phyloP scores from a whole-genome alignment of 2,888 invertebrate genomes.

The Pachliopta kotzebuea region DNA sequence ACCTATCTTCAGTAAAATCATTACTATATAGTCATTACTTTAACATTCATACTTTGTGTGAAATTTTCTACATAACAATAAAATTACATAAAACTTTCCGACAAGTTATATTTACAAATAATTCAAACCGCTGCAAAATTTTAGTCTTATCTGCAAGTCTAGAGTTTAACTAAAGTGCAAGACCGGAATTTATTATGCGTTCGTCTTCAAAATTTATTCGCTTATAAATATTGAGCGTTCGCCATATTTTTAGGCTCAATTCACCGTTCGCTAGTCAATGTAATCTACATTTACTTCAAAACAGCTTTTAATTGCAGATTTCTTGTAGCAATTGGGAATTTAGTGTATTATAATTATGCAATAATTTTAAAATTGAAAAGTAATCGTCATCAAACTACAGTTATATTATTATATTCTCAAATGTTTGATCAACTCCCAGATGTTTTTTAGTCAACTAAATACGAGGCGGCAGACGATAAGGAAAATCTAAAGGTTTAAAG shows the following conservation, averaged over 20 bases:
- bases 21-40: too few species aligned
- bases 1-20: too few species aligned
- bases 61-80: not conserved
- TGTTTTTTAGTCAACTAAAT: too few species aligned
- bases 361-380: too few species aligned
- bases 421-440: too few species aligned
- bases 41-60: not conserved
- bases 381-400: too few species aligned
- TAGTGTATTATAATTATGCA: too few species aligned
- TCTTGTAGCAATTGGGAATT: too few species aligned
- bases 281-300: not conserved
- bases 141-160: constrained; percentile 62
- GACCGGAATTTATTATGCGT: constrained; percentile 67
- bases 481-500: too few species aligned
- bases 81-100: constrained; percentile 41
- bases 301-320: too few species aligned
- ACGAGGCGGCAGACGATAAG: too few species aligned
- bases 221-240: constrained; percentile 31
- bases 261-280: constrained; percentile 1
- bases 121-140: constrained; percentile 67
- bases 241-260: constrained; percentile 26
- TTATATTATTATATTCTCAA: too few species aligned
- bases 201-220: constrained; percentile 43
- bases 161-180: constrained; percentile 58
- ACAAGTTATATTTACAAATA: constrained; percentile 66